Evolutionary conservation across 35 echinoderm and acorn worm genomes (phyloP).

Genomic region (Hemicentrotus pulcherrimus): DNA sequence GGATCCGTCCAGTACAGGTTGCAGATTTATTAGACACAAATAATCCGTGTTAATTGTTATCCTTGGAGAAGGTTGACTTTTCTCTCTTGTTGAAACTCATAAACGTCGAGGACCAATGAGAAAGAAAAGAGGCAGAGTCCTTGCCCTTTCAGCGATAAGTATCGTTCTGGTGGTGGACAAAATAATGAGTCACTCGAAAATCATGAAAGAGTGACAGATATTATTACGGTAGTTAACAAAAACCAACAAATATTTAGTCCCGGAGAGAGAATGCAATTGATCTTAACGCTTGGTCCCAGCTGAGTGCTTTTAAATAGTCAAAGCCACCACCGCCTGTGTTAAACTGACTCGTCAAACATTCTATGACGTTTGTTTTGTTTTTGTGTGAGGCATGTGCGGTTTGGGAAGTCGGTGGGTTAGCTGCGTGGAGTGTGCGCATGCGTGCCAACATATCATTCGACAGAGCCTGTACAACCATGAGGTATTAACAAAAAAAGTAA

Average conservation of each 20-base stretch:
- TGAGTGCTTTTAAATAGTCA: neutral
- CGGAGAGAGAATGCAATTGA: neutral
- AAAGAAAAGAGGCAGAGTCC: neutral
- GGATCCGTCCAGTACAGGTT: neutral
- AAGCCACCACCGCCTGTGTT: neutral
- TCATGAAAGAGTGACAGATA: neutral
- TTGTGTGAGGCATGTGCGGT: neutral
- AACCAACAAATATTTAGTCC: neutral
- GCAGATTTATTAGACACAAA: neutral
- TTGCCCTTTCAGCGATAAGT: neutral
- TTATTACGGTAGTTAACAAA: neutral
- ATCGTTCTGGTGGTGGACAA: neutral
- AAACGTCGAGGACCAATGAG: neutral
- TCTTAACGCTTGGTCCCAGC: neutral
- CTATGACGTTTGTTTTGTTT: neutral
- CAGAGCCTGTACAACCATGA: neutral
- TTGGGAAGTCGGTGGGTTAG: neutral
- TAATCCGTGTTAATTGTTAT: neutral
- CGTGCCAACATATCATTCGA: neutral
- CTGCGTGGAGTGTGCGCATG: neutral
- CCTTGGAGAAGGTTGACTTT: neutral
- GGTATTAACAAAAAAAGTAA: neutral
- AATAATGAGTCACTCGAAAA: neutral
- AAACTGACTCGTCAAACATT: neutral
- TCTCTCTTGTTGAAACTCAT: too few relatives aligned